Percentiles rank a stretch among this genome's conserved stretches.
Conservation (phyloP, 2,797 vertebrate genomes). For the Polyboroides typus region DNA sequence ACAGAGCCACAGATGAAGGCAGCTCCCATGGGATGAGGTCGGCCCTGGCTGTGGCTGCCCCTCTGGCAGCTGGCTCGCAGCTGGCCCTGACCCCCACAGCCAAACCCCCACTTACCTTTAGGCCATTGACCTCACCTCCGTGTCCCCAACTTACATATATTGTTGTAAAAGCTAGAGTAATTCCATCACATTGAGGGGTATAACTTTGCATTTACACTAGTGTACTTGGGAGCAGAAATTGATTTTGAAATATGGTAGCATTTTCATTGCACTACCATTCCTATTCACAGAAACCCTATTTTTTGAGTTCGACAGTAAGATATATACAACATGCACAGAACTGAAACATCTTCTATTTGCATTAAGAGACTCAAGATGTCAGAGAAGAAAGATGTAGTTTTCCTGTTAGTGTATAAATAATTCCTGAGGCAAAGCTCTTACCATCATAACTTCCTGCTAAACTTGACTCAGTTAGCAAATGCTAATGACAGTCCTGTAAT, state of each 20-base stretch:
- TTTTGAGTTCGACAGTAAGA: background rate
- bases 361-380: background rate
- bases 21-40: background rate
- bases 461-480: background rate
- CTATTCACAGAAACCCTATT: background rate
- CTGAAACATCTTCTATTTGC: background rate
- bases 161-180: background rate
- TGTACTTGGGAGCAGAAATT: background rate
- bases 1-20: background rate
- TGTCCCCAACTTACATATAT: background rate
- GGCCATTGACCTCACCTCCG: background rate
- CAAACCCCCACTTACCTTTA: background rate
- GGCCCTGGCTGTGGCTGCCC: background rate
- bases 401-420: constrained; percentile 26
- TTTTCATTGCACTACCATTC: background rate
- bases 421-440: constrained; percentile 15
- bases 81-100: background rate
- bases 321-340: background rate
- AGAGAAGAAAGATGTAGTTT: constrained; percentile 3
- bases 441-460: background rate
- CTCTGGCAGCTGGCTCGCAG: rapidly evolving
- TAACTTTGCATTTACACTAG: background rate
- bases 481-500: constrained; percentile 9
- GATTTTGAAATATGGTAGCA: background rate
- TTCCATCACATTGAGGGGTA: background rate